phyloP scores from a whole-genome alignment of 2,113 vertebrate genomes.

The Peromyscus leucopus region DNA sequence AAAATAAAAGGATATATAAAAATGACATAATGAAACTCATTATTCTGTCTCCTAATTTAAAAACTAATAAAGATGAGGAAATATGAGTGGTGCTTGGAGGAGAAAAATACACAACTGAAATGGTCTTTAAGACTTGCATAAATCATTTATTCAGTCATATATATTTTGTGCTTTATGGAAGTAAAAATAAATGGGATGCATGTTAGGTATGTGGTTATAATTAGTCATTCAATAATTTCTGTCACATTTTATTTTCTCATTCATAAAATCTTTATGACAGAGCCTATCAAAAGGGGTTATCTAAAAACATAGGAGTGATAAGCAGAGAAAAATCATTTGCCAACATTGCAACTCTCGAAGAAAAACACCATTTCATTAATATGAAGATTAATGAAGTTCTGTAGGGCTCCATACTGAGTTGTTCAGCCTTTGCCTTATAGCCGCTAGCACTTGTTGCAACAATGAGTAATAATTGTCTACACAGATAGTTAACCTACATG shows the following conservation, averaged over 20 bases:
- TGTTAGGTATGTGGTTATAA: conserved; percentile 26
- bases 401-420: not conserved
- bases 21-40: not conserved
- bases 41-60: not conserved
- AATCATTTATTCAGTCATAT: not conserved
- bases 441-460: not conserved
- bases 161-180: conserved; percentile 26
- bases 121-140: conserved; percentile 12
- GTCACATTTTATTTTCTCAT: not conserved
- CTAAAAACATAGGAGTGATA: not conserved
- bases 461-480: not conserved
- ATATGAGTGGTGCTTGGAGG: not conserved
- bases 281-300: not conserved
- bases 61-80: not conserved
- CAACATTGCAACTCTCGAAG: not conserved
- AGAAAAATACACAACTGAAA: not conserved
- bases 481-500: not conserved
- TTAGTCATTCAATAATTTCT: not conserved
- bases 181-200: not conserved
- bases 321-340: not conserved
- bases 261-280: not conserved
- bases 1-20: not conserved
- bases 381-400: conserved; percentile 25
- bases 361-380: conserved; percentile 9
- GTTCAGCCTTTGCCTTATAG: not conserved